Conservation (phyloP, 2,888 invertebrate species). For the Coremacera marginata region DNA sequence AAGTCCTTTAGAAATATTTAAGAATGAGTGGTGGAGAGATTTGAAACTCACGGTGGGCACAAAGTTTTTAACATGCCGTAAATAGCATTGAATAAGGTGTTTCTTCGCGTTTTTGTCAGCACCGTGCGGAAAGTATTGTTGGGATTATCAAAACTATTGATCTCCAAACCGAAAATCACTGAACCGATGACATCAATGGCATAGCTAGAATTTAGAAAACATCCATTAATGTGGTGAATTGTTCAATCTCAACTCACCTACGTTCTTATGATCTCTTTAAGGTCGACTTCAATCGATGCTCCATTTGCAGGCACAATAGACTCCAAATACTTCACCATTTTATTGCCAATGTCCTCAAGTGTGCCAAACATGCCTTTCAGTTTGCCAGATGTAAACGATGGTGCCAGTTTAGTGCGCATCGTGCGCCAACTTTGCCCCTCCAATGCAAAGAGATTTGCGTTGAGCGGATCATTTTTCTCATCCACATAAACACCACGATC, state of each 20-base stretch:
- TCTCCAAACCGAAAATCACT: slow-evolving; percentile 69
- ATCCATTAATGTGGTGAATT: not conserved
- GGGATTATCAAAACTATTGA: slow-evolving; percentile 63
- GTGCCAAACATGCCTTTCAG: slow-evolving; percentile 76
- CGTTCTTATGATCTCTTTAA: slow-evolving; percentile 58
- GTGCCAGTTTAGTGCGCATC: slow-evolving; percentile 74
- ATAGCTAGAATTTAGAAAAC: slow-evolving; percentile 61
- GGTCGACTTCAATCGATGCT: slow-evolving; percentile 65
- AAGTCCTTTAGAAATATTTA: not conserved
- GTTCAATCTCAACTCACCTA: slow-evolving; percentile 27
- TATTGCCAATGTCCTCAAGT: slow-evolving; percentile 72
- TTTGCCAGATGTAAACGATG: slow-evolving; percentile 77
- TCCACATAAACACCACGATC: slow-evolving; percentile 76
- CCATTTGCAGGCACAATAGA: slow-evolving; percentile 60
- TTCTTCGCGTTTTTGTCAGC: slow-evolving; percentile 46
- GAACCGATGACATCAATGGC: slow-evolving; percentile 69
- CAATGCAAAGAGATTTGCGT: slow-evolving; percentile 59
- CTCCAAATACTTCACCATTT: slow-evolving; percentile 70
- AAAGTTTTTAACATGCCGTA: slow-evolving; percentile 54
- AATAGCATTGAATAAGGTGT: slow-evolving; percentile 42
- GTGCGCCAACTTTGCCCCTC: slow-evolving; percentile 73
- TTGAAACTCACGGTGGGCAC: slow-evolving; percentile 57
- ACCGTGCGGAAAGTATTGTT: slow-evolving; percentile 61
- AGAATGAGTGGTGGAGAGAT: not conserved
- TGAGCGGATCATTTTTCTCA: slow-evolving; percentile 73